These are phyloP conservation scores for Megaustenia siamemsis DNA, from an alignment of 2,888 invertebrate species.

Conservation along the genomic window DNA sequence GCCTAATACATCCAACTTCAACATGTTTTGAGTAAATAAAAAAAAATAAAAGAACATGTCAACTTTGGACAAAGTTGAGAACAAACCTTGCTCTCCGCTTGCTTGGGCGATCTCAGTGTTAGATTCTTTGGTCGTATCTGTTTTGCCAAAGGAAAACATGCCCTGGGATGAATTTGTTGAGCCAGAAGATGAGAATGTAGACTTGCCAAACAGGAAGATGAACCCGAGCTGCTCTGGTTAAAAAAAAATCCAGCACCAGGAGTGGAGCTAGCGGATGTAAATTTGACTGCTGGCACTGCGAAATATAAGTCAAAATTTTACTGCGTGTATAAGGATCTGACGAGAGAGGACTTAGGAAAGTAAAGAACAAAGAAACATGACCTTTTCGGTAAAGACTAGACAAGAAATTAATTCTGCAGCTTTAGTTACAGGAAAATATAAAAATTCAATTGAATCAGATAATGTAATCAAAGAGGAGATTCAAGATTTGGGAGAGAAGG, in stretches of 20 bases:
- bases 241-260: neutral
- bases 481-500: no score
- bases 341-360: no score
- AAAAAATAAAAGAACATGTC: no score
- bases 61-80: no score
- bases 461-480: no score
- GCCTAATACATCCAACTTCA: no score
- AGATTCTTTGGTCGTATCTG: neutral
- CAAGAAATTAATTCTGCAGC: no score
- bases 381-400: no score
- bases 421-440: no score
- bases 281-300: constrained; percentile 27
- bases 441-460: no score
- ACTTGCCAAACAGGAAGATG: neutral
- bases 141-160: constrained; percentile 38
- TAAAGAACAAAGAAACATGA: no score
- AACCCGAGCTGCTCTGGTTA: neutral
- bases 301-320: neutral
- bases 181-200: constrained; percentile 32
- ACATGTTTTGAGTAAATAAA: no score
- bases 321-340: neutral
- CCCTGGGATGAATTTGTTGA: neutral
- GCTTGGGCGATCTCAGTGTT: constrained; percentile 34
- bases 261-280: neutral
- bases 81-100: constrained; percentile 2